Evolutionary conservation across 2,888 invertebrate genomes (phyloP).

Genomic region (Dendrolimus houi): DNA sequence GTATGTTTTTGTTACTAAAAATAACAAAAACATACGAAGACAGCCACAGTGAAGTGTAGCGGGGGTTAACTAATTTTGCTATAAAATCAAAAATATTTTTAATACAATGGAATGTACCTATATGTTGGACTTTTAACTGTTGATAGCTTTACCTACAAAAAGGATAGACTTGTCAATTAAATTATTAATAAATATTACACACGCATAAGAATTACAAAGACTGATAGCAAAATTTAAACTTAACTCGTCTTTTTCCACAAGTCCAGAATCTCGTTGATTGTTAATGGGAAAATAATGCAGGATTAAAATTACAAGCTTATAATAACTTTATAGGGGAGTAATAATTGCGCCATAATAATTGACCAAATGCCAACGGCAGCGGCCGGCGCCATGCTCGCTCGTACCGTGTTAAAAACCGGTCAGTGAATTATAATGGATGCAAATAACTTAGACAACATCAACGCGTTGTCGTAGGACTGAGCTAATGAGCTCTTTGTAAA

Average conservation of each 20-base stretch:
- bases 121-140: no score
- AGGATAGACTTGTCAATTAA: no score
- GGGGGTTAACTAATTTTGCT: no score
- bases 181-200: no score
- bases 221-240: not conserved
- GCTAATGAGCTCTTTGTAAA: not conserved
- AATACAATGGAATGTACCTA: no score
- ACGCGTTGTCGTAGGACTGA: not conserved
- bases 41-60: no score
- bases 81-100: no score
- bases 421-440: conserved; percentile 10
- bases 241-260: conserved; percentile 2
- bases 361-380: not conserved
- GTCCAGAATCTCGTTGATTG: conserved; percentile 12
- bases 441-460: conserved; percentile 9
- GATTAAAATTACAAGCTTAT: conserved; percentile 32
- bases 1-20: no score
- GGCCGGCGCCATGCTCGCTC: conserved; percentile 15
- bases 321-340: conserved; percentile 30
- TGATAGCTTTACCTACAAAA: no score
- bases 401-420: conserved; percentile 11
- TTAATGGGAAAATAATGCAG: conserved; percentile 39
- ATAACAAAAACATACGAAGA: no score
- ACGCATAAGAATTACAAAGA: no score
- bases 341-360: conserved; percentile 20